phyloP scores from a whole-genome alignment of 2,888 invertebrate genomes.

The Chaitophorus viminalis region DNA sequence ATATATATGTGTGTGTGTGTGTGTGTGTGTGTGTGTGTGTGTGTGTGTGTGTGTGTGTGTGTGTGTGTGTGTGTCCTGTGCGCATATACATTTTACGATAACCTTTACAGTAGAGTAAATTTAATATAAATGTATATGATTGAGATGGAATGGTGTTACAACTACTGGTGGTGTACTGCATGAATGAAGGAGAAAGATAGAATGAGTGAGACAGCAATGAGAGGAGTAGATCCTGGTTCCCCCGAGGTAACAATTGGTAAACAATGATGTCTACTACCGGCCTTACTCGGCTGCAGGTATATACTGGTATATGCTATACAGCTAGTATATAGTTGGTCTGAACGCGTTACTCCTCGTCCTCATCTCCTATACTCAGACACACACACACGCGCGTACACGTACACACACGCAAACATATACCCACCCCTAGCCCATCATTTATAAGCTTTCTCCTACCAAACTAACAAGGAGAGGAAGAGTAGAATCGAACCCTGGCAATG shows the following conservation, averaged over 20 bases:
- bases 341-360: background rate
- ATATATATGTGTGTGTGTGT: no score
- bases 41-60: no score
- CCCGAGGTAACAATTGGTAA: conserved; percentile 58
- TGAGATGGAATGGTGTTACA: background rate
- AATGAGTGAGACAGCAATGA: background rate
- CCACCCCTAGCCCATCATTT: background rate
- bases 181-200: background rate
- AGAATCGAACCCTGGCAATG: conserved; percentile 16
- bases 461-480: background rate
- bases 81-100: background rate
- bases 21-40: no score
- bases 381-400: no score
- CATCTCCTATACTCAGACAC: no score
- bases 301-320: background rate
- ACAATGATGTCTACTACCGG: conserved; percentile 27
- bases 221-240: background rate
- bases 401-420: no score
- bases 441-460: background rate
- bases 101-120: conserved; percentile 33
- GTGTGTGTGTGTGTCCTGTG: no score
- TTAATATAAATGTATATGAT: conserved; percentile 55
- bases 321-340: background rate
- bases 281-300: background rate
- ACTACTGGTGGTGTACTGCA: no score